Evolutionary conservation across 2,888 invertebrate genomes (phyloP).

Genomic region (Periphyllus acericola): DNA sequence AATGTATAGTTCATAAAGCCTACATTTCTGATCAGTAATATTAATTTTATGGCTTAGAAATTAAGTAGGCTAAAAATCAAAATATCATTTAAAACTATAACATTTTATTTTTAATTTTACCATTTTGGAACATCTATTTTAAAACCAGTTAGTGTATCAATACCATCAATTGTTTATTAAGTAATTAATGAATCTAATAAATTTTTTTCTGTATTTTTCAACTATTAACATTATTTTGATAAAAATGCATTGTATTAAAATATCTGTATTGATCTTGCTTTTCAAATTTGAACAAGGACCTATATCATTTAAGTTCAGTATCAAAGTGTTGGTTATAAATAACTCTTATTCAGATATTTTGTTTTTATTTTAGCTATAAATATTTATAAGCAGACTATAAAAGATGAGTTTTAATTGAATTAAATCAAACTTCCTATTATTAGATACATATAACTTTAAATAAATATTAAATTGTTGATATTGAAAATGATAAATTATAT

Average conservation of each 20-base stretch:
- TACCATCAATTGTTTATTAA: background rate
- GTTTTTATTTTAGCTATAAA: background rate
- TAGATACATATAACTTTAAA: background rate
- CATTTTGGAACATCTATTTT: background rate
- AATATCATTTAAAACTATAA: background rate
- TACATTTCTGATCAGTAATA: slow-evolving; percentile 19
- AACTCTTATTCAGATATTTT: background rate
- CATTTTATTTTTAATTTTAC: background rate
- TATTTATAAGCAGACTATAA: too few species aligned
- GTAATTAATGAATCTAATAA: background rate
- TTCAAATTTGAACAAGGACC: background rate
- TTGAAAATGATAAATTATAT: background rate
- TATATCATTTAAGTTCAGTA: background rate
- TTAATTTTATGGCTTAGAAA: slow-evolving; percentile 13
- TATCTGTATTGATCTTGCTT: background rate
- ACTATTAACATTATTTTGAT: background rate
- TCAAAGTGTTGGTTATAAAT: background rate
- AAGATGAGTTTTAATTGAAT: too few species aligned
- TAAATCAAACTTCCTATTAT: background rate
- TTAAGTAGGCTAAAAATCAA: slow-evolving; percentile 10
- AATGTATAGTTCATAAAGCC: background rate
- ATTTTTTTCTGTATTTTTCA: background rate
- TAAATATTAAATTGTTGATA: background rate
- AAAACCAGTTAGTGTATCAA: background rate
- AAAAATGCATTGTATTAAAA: background rate